Evolutionary conservation across 2,888 invertebrate genomes (phyloP), one percentile per base, ranked within the genome.

Genomic region (Lithophane ornitopus): DNA sequence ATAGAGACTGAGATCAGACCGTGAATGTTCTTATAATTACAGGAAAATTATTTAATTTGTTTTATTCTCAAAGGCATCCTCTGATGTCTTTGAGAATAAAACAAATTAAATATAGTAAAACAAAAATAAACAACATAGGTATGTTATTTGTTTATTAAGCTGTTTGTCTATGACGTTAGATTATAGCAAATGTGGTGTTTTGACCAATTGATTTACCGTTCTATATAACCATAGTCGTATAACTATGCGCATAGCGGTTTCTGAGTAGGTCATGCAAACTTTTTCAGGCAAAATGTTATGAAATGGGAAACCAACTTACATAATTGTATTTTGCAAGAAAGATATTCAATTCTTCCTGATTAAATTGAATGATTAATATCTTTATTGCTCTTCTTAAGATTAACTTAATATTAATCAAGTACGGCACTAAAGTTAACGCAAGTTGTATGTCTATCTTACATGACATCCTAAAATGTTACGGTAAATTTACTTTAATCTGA

Each of bases 401-500:
- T 63, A 71, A 82, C 77, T 76, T 39, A 56, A 82, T 61, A 69
- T 71, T 68, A 82, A 78, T 72, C 49, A 77, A 78, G 68, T 59
- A 44, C 26, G 34, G 3, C 59, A 68, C 72, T 68, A 71, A 65
- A 49, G 62, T 77, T 68, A 77, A 82, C 52, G 28, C 26, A 66
- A 59, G 82, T 71, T 69, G 68, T 77, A 34, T 34, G 34, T 34
- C 34, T 34, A 72, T 46, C 59, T 74, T 73, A 62, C 67, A 68
- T 68, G 62, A 82, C 72, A 70, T 78, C 54, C 70, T 54, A 70
- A 73, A 82, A 73, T 61, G 54, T 76, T 44, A 69, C 65, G 56
- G 73, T 74, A 74, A 82, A 78, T 79, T 78, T 74, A 56, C 61
- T 61, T 82, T 79, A 74, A 82, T 65, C 61, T 79, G 54, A 83